These are phyloP conservation scores for Dynastes grantii DNA, from an alignment of 2,888 invertebrate species.

Conservation along the genomic window DNA sequence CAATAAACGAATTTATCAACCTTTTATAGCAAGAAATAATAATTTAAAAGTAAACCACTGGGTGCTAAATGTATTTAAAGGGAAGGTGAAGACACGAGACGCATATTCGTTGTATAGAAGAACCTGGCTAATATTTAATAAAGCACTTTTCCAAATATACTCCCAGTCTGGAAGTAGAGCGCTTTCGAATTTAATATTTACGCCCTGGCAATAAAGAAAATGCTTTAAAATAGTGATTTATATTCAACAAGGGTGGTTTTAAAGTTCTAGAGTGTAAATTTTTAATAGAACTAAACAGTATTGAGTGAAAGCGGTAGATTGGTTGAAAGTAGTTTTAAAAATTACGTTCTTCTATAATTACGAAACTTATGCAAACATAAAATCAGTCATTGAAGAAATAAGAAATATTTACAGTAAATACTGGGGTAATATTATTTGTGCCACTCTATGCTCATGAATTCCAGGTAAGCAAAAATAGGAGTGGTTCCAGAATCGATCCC, in stretches of 20 bases:
- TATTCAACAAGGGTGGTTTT: slow-evolving; percentile 1
- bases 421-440: too few species aligned
- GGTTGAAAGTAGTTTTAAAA: too few species aligned
- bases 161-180: slow-evolving; percentile 14
- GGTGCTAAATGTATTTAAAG: not conserved
- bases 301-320: not conserved
- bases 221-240: slow-evolving; percentile 22
- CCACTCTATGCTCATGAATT: too few species aligned
- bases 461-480: too few species aligned
- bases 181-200: slow-evolving; percentile 35
- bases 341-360: too few species aligned
- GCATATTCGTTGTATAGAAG: not conserved
- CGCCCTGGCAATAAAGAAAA: slow-evolving; percentile 12
- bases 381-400: too few species aligned
- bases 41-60: not conserved
- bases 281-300: not conserved
- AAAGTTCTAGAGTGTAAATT: not conserved
- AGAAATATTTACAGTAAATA: too few species aligned
- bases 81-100: not conserved
- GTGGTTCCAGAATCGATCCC: too few species aligned
- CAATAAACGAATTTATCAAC: too few species aligned
- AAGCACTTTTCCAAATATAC: slow-evolving; percentile 39
- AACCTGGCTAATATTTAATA: slow-evolving; percentile 27
- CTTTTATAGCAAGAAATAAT: not conserved
- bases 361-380: too few species aligned